A percentile compares a stretch with the other conserved stretches of the same genome.
These are phyloP conservation scores for Neogobius melanostomus DNA, from an alignment of 2,113 vertebrate species.

Conservation along the genomic window DNA sequence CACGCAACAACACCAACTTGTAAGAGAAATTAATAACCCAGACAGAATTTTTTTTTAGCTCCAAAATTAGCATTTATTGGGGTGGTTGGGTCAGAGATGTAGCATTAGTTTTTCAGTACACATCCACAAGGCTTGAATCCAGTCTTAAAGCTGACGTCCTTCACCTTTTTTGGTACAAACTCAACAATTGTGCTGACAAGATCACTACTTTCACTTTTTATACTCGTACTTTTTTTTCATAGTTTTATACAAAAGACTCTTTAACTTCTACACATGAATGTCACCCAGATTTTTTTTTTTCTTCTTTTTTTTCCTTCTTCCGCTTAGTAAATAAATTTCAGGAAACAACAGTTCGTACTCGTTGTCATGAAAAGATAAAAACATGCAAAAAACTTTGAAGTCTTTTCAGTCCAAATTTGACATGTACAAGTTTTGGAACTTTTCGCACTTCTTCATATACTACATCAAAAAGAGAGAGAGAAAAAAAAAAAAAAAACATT, in stretches of 20 bases:
- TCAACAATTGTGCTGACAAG: slow-evolving; percentile 97
- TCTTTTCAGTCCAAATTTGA: slow-evolving; percentile 92
- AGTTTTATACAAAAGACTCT: slow-evolving; percentile 71
- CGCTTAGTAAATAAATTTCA: slow-evolving; percentile 87
- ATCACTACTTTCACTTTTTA: slow-evolving; percentile 67
- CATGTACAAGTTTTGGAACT: slow-evolving; percentile 94
- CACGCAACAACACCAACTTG: slow-evolving; percentile 38
- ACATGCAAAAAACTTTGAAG: slow-evolving; percentile 96
- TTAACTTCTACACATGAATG: slow-evolving; percentile 86
- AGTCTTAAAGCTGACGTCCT: slow-evolving; percentile 88
- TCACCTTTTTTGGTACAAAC: slow-evolving; percentile 95
- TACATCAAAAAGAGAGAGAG: slow-evolving; percentile 81
- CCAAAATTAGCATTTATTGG: slow-evolving; percentile 99
- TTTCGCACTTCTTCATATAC: slow-evolving; percentile 92
- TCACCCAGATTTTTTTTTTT: slow-evolving; percentile 87
- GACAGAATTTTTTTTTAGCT: slow-evolving; percentile 81
- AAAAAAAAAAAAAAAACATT: slow-evolving; percentile 82
- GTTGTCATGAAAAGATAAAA: slow-evolving; percentile 92
- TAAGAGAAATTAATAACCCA: slow-evolving; percentile 58
- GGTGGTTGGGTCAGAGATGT: slow-evolving; percentile 96
- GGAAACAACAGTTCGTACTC: slow-evolving; percentile 88
- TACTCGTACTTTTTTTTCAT: slow-evolving; percentile 29
- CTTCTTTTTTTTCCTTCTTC: slow-evolving; percentile 82
- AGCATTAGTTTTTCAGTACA: slow-evolving; percentile 94
- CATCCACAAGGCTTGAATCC: slow-evolving; percentile 91